Evolutionary conservation across 2,888 invertebrate genomes (phyloP).

Genomic region (Saturnia japonica): DNA sequence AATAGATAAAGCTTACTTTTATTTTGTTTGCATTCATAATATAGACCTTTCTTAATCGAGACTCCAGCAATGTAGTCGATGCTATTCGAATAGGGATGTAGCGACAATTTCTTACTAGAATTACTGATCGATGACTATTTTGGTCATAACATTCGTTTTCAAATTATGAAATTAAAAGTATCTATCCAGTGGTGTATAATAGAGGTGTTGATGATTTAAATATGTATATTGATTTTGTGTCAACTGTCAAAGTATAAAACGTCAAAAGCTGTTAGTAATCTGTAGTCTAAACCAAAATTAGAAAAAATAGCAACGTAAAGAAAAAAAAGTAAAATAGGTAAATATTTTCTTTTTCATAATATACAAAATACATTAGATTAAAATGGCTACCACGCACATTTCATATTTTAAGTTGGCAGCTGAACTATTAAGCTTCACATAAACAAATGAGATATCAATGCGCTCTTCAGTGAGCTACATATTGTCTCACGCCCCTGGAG

Average conservation of each 20-base stretch:
- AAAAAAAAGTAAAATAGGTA: slow-evolving; percentile 30
- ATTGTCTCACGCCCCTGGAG: slow-evolving; percentile 92
- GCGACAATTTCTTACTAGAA: no score
- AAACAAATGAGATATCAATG: slow-evolving; percentile 85
- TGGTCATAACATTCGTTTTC: no score
- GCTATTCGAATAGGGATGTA: no score
- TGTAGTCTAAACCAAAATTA: slow-evolving; percentile 15
- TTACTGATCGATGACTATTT: no score
- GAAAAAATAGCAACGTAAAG: slow-evolving; percentile 48
- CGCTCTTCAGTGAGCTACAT: slow-evolving; percentile 95
- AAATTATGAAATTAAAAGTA: no score
- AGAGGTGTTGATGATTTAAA: not conserved
- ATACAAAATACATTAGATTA: slow-evolving; percentile 21
- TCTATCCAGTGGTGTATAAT: no score
- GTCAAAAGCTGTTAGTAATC: slow-evolving; percentile 2
- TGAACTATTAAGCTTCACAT: slow-evolving; percentile 26
- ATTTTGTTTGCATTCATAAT: no score
- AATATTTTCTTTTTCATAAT: slow-evolving; percentile 19
- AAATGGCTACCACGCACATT: slow-evolving; percentile 26
- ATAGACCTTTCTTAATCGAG: no score
- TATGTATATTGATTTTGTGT: not conserved
- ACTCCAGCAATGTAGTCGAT: no score
- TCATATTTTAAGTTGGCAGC: slow-evolving; percentile 2
- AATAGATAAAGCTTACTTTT: no score
- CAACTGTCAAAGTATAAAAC: slow-evolving; percentile 24